Evolutionary conservation across 2,797 vertebrate genomes (phyloP), one percentile per base, ranked within the genome.

Genomic region (Sebastes reedi): DNA sequence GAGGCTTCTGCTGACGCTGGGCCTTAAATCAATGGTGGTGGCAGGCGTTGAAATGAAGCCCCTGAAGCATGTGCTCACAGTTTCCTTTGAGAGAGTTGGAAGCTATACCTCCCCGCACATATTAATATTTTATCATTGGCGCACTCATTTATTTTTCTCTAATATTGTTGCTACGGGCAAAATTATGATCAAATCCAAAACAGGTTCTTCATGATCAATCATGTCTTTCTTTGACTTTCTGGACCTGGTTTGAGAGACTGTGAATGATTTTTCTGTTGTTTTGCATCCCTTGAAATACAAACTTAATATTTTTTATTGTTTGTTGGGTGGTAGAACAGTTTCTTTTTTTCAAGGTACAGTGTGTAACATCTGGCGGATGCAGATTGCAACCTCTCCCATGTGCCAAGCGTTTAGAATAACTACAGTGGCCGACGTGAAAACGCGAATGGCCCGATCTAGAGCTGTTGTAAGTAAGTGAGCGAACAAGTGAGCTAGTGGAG

Each of bases 41-140:
- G 90, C 90, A 90, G 89, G 85, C 67, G 68, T 83, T 80, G 89
- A 91, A 94, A 93, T 90, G 89, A 92, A 91, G 85, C 73, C 79
- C 86, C 90, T 86, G 86, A 79, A 92, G 88, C 86, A 67, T 86
- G 80, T 77, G 77, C 74, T 88, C 83, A 73, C 74, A 62, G 83
- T 85, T 89, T 88, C 80, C 82, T 84, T 70, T 80, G 52, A 74
- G 80, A 84, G 75, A 67, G 76, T 46, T 75, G 36, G 72, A 81
- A 55, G 77, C 72, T 70, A 64, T 68, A 85, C 77, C 32, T 82
- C 84, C 81, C 77, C 81, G 71, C 70, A 76, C 72, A 80, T 83
- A 91, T 95, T 75, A 85, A 94, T 92, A 92, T 94, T 94, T 95
- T 79, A 95, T 90, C 64, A 65, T n/a, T n/a, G 56, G 69, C 67